Evolutionary conservation across 2,888 invertebrate species (phyloP).

Genomic region (Polylopha cassiicola): DNA sequence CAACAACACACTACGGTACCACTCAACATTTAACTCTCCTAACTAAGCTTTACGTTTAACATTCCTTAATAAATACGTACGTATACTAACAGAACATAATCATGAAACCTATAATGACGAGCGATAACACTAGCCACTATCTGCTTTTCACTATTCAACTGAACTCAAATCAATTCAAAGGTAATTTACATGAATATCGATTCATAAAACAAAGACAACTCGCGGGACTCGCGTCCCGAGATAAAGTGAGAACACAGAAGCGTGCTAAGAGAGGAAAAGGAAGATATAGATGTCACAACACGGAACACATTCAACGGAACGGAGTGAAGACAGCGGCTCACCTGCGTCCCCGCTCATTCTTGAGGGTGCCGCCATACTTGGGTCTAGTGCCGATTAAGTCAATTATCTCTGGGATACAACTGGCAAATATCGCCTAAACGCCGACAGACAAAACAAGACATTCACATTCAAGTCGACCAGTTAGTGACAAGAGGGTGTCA

Average conservation of each 20-base stretch:
- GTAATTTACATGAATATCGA: conserved; percentile 73
- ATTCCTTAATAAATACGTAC: conserved; percentile 66
- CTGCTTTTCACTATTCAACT: conserved; percentile 75
- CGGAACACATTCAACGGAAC: conserved; percentile 79
- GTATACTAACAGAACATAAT: conserved; percentile 74
- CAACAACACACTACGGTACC: conserved; percentile 74
- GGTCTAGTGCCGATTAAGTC: conserved; percentile 99
- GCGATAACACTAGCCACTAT: conserved; percentile 77
- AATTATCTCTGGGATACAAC: conserved; percentile 99
- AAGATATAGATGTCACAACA: conserved; percentile 76
- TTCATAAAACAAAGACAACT: conserved; percentile 73
- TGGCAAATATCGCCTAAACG: conserved; percentile 99
- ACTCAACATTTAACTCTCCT: conserved; percentile 74
- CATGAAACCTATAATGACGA: conserved; percentile 74
- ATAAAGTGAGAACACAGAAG: conserved; percentile 78
- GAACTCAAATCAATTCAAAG: conserved; percentile 71
- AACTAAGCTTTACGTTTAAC: conserved; percentile 74
- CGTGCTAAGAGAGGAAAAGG: conserved; percentile 78
- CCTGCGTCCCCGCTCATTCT: conserved; percentile 99
- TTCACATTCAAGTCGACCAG: conserved; percentile 71
- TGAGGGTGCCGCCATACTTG: conserved; percentile 99
- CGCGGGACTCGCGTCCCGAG: conserved; percentile 73
- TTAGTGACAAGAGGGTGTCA: conserved; percentile 38
- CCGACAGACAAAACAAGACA: conserved; percentile 80
- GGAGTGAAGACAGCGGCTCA: conserved; percentile 85